phyloP scores from a whole-genome alignment of 2,888 invertebrate species.

The Caradrina kadenii region DNA sequence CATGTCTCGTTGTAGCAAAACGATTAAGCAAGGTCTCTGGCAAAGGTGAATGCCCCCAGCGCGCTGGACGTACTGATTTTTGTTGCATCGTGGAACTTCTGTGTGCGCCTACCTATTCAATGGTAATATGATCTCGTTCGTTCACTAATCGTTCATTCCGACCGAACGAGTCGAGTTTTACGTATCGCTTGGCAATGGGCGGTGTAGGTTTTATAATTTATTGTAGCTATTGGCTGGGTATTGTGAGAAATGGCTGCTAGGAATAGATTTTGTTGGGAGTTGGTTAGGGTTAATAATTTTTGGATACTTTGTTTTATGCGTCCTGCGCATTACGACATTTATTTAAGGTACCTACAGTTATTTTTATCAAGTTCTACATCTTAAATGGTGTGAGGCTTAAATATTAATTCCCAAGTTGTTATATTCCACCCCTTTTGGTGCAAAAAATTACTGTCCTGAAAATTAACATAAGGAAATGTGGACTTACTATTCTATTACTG shows the following conservation, averaged over 20 bases:
- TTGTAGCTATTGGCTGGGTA: constrained; percentile 56
- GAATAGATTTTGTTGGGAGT: neutral
- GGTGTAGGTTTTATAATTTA: constrained; percentile 71
- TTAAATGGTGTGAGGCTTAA: no score
- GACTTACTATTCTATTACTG: no score
- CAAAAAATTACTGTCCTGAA: no score
- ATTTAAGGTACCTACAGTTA: neutral
- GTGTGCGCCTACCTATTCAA: constrained; percentile 41
- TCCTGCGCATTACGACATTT: neutral
- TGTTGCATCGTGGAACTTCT: constrained; percentile 37
- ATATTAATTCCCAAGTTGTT: no score
- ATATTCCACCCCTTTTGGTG: no score
- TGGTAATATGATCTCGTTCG: constrained; percentile 80
- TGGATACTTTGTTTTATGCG: neutral
- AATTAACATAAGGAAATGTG: no score
- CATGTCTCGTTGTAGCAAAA: neutral
- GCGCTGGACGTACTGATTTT: constrained; percentile 7
- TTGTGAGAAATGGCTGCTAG: constrained; percentile 40
- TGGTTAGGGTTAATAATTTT: constrained; percentile 11
- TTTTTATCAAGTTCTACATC: no score
- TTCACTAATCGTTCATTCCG: constrained; percentile 85
- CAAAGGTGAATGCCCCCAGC: constrained; percentile 35
- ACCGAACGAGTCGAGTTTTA: constrained; percentile 78
- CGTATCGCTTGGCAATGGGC: constrained; percentile 80
- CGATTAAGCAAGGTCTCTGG: neutral